phyloP scores from a whole-genome alignment of 2,797 vertebrate species.

The Protonibea diacanthus region DNA sequence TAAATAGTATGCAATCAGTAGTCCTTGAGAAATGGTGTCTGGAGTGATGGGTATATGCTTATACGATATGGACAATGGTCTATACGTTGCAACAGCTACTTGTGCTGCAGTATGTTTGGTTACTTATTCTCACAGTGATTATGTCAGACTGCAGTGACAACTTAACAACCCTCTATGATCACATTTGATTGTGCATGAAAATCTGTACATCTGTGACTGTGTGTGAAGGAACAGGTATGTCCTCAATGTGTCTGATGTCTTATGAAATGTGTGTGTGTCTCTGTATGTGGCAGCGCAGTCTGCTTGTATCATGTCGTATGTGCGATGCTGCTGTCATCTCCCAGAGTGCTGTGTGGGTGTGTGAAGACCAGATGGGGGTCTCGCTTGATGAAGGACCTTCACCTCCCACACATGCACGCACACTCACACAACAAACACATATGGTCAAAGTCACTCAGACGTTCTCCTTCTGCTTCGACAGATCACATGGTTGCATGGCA shows the following conservation, averaged over 20 bases:
- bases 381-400: constrained; percentile 71
- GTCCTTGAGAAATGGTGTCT: not conserved
- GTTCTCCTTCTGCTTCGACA: constrained; percentile 43
- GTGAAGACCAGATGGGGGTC: constrained; percentile 77
- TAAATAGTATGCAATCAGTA: not conserved
- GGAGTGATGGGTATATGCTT: not conserved
- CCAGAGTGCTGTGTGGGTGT: constrained; percentile 70
- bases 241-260: constrained; percentile 12
- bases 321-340: constrained; percentile 66
- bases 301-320: constrained; percentile 55
- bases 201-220: not conserved
- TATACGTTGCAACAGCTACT: not conserved
- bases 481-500: constrained; percentile 72
- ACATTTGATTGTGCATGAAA: not conserved
- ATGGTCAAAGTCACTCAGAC: constrained; percentile 37
- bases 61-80: not conserved
- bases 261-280: constrained; percentile 6
- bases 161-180: not conserved
- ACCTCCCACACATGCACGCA: constrained; percentile 56
- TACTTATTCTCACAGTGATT: not conserved
- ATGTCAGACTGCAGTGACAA: not conserved
- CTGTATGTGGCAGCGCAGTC: constrained; percentile 1
- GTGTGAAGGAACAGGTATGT: not conserved
- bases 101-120: not conserved
- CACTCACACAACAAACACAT: constrained; percentile 33